Conservation (phyloP, 2,113 vertebrate species). For the Boleophthalmus pectinirostris region DNA sequence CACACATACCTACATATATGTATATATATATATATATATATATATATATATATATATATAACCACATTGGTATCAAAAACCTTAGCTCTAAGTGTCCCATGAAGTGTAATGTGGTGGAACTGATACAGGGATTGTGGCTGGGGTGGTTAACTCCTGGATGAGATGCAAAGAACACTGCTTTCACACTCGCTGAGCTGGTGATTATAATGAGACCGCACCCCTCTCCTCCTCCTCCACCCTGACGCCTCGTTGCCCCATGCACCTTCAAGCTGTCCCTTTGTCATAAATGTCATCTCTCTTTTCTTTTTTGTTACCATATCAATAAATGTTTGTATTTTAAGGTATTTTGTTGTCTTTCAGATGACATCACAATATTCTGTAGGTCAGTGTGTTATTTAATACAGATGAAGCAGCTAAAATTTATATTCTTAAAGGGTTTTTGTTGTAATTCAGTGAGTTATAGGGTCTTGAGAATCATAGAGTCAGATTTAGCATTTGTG, state of each 20-base stretch:
- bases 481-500: too few relatives aligned
- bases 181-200: conserved; percentile 73
- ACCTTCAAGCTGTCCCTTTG: conserved; percentile 49
- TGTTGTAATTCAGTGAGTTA: too few relatives aligned
- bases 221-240: neutral
- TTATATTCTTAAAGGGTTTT: too few relatives aligned
- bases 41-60: conserved; percentile 31
- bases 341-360: too few relatives aligned
- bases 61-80: conserved; percentile 67
- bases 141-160: conserved; percentile 78
- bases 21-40: conserved; percentile 27
- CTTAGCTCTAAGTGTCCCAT: conserved; percentile 73
- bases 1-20: conserved; percentile 41
- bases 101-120: conserved; percentile 78
- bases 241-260: conserved; percentile 16
- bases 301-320: too few relatives aligned
- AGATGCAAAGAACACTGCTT: conserved; percentile 78
- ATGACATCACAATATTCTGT: too few relatives aligned
- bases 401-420: too few relatives aligned
- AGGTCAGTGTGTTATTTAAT: too few relatives aligned
- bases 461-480: too few relatives aligned
- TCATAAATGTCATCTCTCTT: conserved; percentile 8
- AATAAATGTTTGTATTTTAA: too few relatives aligned
- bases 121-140: conserved; percentile 71
- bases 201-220: conserved; percentile 68